A percentile compares a stretch with the other conserved stretches of the same genome.
These are phyloP conservation scores for Leucania comma DNA, from an alignment of 2,888 invertebrate species.

Conservation along the genomic window DNA sequence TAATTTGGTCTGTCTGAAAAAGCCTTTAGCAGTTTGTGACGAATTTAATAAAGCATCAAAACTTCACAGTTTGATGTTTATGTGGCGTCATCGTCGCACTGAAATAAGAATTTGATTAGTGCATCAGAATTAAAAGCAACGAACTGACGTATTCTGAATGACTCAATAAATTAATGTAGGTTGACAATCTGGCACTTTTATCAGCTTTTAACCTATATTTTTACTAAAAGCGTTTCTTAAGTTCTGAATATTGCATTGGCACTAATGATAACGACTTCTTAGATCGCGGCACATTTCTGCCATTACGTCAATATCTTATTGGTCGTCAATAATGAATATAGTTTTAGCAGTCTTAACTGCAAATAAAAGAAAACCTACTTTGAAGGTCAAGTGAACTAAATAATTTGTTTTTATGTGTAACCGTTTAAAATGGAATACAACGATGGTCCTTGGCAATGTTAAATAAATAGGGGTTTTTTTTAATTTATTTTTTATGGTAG, in stretches of 20 bases:
- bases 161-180: constrained; percentile 39
- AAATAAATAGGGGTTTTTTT: not conserved
- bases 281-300: not conserved
- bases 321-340: not conserved
- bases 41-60: not conserved
- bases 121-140: constrained; percentile 9
- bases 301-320: not conserved
- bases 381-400: too few species aligned
- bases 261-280: constrained; percentile 23
- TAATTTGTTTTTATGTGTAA: not conserved
- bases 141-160: constrained; percentile 11
- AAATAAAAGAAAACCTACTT: too few species aligned
- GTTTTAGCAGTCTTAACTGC: too few species aligned
- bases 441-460: not conserved
- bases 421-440: not conserved
- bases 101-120: constrained; percentile 3
- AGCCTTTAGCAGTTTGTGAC: constrained; percentile 7
- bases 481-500: too few species aligned
- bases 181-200: constrained; percentile 37
- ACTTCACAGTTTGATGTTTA: too few species aligned
- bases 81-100: not conserved
- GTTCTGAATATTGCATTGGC: constrained; percentile 5
- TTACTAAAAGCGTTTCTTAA: constrained; percentile 32
- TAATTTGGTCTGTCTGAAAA: too few species aligned
- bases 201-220: constrained; percentile 57